Evolutionary conservation across 2,113 vertebrate species (phyloP), one percentile per base, ranked within the genome.

Genomic region (Setophaga kirtlandii): DNA sequence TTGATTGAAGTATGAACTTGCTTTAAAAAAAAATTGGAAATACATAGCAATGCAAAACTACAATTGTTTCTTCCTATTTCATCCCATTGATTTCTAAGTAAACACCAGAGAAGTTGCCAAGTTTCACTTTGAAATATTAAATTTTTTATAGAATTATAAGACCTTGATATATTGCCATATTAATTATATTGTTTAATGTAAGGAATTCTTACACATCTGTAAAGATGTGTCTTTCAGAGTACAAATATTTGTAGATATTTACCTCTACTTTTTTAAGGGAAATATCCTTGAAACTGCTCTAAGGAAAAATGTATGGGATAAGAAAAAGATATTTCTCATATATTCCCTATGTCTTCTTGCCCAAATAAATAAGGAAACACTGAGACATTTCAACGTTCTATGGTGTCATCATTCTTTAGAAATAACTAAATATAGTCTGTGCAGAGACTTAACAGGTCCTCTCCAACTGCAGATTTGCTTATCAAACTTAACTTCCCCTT

Each of bases 51-150:
- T 31, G 70, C 20, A 86, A 93, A 96, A 50, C 18, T 27, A 70
- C 62, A 90, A 33, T 55, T 71, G 44, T 58, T 94, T 33, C 56
- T 63, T 67, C 62, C 30, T 59, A 5, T 75, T 65, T 11, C 33
- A 80, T 12, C 6, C n/a, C 11, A 71, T 42, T 55, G 22, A 49
- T 73, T 96, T 93, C 59, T 50, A 49, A 49, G 42, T 55, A 12
- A 95, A 96, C 11, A 5, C 23, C 35, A 64, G 9, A 73, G 67
- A 85, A 75, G 74, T 21, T 42, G 27, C 8, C 47, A 83, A 82
- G 25, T 52, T 96, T 94, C 23, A 76, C 31, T 93, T 83, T 80
- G 60, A 91, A 97, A 94, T 21, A 93, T 11, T 19, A 68, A n/a
- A 49, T 37, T 27, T n/a, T 73, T 89, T 37, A 62, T 31, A 91